Conservation (phyloP, 35 echinoderm and acorn worm genomes). For the Holothuria glaberrima region DNA sequence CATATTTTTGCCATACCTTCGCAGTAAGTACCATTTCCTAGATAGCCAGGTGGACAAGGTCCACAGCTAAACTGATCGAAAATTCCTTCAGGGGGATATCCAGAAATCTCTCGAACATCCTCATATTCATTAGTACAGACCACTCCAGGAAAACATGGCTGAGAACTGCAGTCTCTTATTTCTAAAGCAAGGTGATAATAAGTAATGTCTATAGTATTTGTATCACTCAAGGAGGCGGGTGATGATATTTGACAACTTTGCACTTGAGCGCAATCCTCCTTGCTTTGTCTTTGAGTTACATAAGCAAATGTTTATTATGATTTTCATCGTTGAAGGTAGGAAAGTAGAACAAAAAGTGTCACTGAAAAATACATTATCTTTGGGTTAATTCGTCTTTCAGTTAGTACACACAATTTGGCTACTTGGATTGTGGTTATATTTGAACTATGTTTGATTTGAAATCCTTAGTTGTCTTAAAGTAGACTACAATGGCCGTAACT, state of each 20-base stretch:
- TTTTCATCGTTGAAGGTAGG: neutral
- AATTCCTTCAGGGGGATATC: constrained; percentile 45
- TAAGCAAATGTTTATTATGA: too few relatives aligned
- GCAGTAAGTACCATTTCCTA: constrained; percentile 56
- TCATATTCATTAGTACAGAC: constrained; percentile 41
- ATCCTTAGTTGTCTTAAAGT: too few relatives aligned
- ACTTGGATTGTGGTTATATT: too few relatives aligned
- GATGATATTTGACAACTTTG: too few relatives aligned
- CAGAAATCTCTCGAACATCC: constrained; percentile 48
- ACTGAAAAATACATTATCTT: too few relatives aligned
- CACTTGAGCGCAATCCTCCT: too few relatives aligned
- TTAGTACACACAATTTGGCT: too few relatives aligned
- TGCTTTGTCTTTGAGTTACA: too few relatives aligned
- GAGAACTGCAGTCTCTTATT: constrained; percentile 31
- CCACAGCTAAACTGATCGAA: constrained; percentile 60
- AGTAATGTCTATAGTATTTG: neutral
- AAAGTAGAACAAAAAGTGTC: neutral
- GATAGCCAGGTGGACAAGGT: constrained; percentile 41
- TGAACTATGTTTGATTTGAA: too few relatives aligned
- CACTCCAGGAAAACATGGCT: constrained; percentile 53
- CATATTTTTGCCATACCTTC: constrained; percentile 22
- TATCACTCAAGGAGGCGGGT: too few relatives aligned
- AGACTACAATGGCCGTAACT: too few relatives aligned
- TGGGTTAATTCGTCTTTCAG: too few relatives aligned
- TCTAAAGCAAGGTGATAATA: constrained; percentile 1